Conservation (phyloP, 2,113 vertebrate genomes). For the Cavia aperea region DNA sequence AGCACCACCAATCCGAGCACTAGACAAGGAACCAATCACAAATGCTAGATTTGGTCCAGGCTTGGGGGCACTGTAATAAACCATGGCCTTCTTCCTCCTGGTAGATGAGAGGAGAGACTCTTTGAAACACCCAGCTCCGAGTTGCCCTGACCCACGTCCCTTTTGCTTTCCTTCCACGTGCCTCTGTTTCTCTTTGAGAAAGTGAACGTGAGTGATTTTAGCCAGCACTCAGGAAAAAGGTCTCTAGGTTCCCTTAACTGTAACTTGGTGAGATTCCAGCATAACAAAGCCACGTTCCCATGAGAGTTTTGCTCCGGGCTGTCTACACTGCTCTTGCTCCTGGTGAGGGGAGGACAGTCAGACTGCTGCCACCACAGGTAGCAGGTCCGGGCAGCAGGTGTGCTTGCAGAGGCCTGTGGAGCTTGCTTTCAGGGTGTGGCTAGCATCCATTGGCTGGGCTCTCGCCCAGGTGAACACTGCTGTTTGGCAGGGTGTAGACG, state of each 20-base stretch:
- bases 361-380: accelerated
- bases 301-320: not conserved
- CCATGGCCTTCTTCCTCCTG: not conserved
- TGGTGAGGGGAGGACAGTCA: not conserved
- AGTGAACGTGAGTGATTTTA: not conserved
- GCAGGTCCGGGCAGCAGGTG: not conserved
- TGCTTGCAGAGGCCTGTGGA: accelerated
- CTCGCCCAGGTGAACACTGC: not conserved
- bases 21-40: too few relatives aligned
- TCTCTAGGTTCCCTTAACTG: not conserved
- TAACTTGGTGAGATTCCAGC: not conserved
- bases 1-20: too few relatives aligned
- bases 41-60: too few relatives aligned
- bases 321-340: accelerated
- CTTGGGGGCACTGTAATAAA: too few relatives aligned
- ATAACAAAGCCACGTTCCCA: accelerated
- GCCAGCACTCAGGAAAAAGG: not conserved
- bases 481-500: accelerated
- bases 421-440: not conserved
- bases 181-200: not conserved
- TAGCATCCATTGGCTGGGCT: not conserved
- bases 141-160: not conserved
- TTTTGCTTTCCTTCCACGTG: not conserved
- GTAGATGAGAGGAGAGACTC: not conserved
- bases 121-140: not conserved